phyloP scores from a whole-genome alignment of 1,140 invertebrate species.

The Aculops lycopersici region DNA sequence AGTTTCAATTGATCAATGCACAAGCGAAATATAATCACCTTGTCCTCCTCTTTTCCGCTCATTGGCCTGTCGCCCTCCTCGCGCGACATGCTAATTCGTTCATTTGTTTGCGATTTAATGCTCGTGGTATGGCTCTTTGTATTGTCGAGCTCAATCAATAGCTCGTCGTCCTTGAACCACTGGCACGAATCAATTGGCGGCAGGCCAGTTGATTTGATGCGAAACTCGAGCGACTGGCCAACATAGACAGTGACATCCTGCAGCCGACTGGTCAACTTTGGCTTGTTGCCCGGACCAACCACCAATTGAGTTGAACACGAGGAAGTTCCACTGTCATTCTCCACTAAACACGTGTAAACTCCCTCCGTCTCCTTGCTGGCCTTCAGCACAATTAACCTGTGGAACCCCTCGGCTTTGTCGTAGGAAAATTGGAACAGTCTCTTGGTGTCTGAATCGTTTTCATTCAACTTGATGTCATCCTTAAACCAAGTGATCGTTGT shows the following conservation, averaged over 20 bases:
- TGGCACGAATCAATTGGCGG: neutral
- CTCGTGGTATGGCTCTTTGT: too few species aligned
- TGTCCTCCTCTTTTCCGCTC: neutral
- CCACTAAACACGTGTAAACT: neutral
- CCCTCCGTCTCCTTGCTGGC: neutral
- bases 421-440: neutral
- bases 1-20: neutral
- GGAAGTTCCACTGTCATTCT: neutral
- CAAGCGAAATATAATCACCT: neutral
- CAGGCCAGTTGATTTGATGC: neutral
- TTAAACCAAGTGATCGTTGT: neutral
- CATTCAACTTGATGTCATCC: neutral
- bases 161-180: neutral
- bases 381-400: neutral
- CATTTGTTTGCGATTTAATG: too few species aligned
- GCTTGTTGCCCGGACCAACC: neutral
- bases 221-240: neutral
- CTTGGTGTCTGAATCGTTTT: neutral
- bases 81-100: neutral
- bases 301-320: neutral
- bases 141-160: neutral
- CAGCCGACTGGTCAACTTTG: neutral
- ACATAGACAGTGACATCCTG: neutral
- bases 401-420: neutral
- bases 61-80: neutral